A percentile compares a stretch with the other conserved stretches of the same genome.
Conservation (phyloP, 1,140 invertebrate species). For the Caenorhabditis tropicalis region DNA sequence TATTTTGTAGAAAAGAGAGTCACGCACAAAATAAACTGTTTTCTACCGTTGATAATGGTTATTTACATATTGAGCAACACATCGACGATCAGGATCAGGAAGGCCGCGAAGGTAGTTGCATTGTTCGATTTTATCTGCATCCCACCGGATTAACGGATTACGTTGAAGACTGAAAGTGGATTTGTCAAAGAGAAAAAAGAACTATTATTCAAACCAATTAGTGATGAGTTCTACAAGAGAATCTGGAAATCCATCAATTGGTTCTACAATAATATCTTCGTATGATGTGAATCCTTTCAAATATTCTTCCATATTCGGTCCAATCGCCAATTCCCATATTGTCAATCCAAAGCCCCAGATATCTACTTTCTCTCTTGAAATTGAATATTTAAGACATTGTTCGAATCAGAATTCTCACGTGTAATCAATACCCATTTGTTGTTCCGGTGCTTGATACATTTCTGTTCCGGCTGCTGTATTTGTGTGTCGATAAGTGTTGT, state of each 20-base stretch:
- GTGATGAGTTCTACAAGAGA: not conserved
- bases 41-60: constrained; percentile 33
- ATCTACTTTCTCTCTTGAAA: constrained; percentile 19
- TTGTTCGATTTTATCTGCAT: not conserved
- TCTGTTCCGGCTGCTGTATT: not conserved
- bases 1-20: constrained; percentile 36
- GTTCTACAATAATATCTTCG: not conserved
- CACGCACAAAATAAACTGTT: constrained; percentile 4
- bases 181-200: no score
- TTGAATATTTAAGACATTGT: not conserved
- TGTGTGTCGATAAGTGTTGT: not conserved
- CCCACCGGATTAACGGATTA: not conserved
- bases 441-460: constrained; percentile 2
- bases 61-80: constrained; percentile 10
- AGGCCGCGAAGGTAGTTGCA: not conserved
- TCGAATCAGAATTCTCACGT: not conserved
- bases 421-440: not conserved
- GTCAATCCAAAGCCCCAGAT: not conserved
- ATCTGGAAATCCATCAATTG: constrained; percentile 22
- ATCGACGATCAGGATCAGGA: not conserved
- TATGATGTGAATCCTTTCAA: not conserved
- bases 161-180: not conserved
- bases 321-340: not conserved
- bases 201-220: not conserved
- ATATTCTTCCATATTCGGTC: constrained; percentile 7